A percentile compares a stretch with the other conserved stretches of the same genome.
Evolutionary conservation across 2,113 vertebrate species (phyloP).

Genomic region (Microcebus lehilahytsara): DNA sequence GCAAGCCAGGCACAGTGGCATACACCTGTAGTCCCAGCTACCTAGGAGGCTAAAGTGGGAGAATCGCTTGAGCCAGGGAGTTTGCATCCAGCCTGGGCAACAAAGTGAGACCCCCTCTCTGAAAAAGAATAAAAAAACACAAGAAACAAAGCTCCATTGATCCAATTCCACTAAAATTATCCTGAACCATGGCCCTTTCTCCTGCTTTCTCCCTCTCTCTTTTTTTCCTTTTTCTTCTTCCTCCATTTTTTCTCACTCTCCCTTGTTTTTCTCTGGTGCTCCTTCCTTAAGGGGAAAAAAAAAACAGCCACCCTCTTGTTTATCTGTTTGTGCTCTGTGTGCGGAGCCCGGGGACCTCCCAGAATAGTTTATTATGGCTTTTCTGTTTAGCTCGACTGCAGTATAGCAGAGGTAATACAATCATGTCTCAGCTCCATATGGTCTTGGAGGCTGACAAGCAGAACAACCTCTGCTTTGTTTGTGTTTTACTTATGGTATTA

Average conservation of each 20-base stretch:
- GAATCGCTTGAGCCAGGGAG: too few species aligned
- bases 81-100: too few species aligned
- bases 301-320: background rate
- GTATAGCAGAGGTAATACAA: constrained; percentile 67
- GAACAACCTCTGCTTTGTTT: constrained; percentile 76
- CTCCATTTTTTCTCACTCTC: background rate
- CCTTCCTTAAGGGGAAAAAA: background rate
- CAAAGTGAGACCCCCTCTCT: too few species aligned
- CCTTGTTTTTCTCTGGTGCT: background rate
- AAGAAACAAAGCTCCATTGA: background rate
- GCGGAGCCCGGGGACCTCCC: constrained; percentile 46
- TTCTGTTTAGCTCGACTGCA: constrained; percentile 69
- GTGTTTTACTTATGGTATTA: background rate
- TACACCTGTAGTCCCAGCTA: too few species aligned
- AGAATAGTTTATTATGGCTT: constrained; percentile 58
- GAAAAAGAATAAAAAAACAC: too few species aligned
- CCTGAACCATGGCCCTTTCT: background rate
- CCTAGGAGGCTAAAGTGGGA: too few species aligned
- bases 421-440: constrained; percentile 76
- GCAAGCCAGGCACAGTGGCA: background rate
- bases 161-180: background rate
- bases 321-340: background rate
- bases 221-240: background rate
- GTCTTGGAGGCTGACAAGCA: constrained; percentile 63
- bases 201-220: background rate